phyloP scores from a whole-genome alignment of 2,113 vertebrate genomes.

The Salvator merianae region DNA sequence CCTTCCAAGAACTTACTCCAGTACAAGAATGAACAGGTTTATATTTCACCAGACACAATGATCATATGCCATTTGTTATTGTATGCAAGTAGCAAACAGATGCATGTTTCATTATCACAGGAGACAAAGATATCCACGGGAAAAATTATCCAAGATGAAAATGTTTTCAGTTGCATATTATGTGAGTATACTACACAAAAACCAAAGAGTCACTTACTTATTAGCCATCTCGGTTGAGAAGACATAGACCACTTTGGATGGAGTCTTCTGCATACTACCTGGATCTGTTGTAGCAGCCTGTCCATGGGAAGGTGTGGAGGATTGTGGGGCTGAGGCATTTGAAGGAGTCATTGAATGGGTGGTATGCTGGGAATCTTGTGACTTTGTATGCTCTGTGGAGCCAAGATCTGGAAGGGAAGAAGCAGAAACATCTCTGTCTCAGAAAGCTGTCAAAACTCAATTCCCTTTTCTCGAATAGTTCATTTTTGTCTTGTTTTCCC shows the following conservation, averaged over 20 bases:
- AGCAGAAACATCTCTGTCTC: background rate
- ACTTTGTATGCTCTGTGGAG: constrained; percentile 90
- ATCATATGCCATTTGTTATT: background rate
- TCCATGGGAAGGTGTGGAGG: constrained; percentile 94
- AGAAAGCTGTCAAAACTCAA: constrained; percentile 5
- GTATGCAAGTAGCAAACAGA: background rate
- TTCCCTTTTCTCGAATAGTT: background rate
- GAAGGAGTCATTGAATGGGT: constrained; percentile 88
- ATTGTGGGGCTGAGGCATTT: constrained; percentile 76
- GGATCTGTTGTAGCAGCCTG: constrained; percentile 85
- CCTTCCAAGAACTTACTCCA: background rate
- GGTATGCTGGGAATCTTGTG: constrained; percentile 85
- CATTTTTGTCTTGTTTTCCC: background rate
- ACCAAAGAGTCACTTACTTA: constrained; percentile 83
- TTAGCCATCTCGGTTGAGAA: constrained; percentile 99
- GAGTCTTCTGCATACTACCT: constrained; percentile 87
- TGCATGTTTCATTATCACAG: background rate
- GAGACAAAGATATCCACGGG: background rate
- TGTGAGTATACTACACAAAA: background rate
- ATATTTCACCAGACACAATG: background rate
- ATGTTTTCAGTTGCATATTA: constrained; percentile 15
- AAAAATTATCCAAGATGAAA: constrained; percentile 4
- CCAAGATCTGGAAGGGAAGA: constrained; percentile 86
- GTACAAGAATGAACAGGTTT: background rate
- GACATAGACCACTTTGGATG: constrained; percentile 96